These are phyloP conservation scores for Pyrgilauda ruficollis DNA, from an alignment of 2,113 vertebrate genomes.

Conservation along the genomic window DNA sequence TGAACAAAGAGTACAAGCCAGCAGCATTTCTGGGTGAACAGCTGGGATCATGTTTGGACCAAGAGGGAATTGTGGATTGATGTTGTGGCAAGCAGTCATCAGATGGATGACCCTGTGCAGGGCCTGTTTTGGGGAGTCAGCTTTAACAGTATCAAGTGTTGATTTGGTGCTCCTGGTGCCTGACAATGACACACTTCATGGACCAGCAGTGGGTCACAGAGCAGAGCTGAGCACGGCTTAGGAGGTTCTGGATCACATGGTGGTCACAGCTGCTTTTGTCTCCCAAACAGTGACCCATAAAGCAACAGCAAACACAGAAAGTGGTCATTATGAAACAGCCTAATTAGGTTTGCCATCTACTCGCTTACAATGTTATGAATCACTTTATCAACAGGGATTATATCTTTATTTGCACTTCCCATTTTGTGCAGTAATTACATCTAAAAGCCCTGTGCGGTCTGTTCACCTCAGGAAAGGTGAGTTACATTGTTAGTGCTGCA, in stretches of 20 bases:
- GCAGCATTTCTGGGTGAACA: neutral
- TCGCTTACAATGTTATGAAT: neutral
- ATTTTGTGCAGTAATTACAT: neutral
- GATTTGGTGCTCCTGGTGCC: neutral
- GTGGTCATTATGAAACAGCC: neutral
- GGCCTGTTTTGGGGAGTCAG: neutral
- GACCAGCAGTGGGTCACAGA: neutral
- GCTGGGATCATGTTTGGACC: fast-evolving
- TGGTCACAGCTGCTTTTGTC: neutral
- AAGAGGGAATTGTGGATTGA: neutral
- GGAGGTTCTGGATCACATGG: neutral
- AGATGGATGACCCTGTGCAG: neutral
- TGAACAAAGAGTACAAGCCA: fast-evolving
- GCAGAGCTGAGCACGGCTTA: neutral
- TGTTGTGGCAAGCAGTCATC: neutral
- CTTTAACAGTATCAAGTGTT: neutral
- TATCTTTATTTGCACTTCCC: neutral
- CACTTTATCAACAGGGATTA: neutral
- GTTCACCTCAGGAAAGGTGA: neutral
- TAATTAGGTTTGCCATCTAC: neutral
- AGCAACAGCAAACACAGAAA: neutral
- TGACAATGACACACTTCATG: neutral
- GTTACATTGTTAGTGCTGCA: neutral
- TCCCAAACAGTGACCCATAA: neutral
- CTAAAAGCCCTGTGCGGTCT: neutral